Evolutionary conservation across 2,888 invertebrate genomes (phyloP).

Genomic region (Luffia ferchaultella): DNA sequence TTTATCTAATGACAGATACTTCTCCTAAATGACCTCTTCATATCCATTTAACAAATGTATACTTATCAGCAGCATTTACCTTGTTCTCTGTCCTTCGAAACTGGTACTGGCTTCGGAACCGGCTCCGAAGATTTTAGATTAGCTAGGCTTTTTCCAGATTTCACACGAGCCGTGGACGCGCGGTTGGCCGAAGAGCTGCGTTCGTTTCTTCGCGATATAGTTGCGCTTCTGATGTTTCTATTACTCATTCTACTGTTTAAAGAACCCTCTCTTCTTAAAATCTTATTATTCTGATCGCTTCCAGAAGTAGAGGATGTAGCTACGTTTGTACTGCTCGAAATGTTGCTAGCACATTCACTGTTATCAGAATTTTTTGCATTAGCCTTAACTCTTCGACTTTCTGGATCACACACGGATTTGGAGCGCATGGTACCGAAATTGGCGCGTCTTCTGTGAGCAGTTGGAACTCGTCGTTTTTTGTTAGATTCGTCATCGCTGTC

Average conservation of each 20-base stretch:
- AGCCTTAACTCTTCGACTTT: slow-evolving; percentile 35
- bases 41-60: too few relatives aligned
- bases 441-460: slow-evolving; percentile 44
- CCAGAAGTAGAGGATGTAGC: slow-evolving; percentile 56
- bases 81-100: slow-evolving; percentile 75
- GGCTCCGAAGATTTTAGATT: slow-evolving; percentile 57
- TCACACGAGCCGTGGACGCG: slow-evolving; percentile 71
- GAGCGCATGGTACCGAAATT: slow-evolving; percentile 48
- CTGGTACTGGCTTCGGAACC: slow-evolving; percentile 51
- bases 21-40: too few relatives aligned
- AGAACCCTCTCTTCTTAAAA: slow-evolving; percentile 44
- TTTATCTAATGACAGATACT: too few relatives aligned
- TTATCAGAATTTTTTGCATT: slow-evolving; percentile 42
- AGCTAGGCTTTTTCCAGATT: slow-evolving; percentile 57
- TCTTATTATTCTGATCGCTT: slow-evolving; percentile 47
- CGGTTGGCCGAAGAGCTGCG: slow-evolving; percentile 58
- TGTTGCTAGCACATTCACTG: slow-evolving; percentile 49
- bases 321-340: slow-evolving; percentile 47
- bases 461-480: slow-evolving; percentile 44
- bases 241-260: slow-evolving; percentile 39
- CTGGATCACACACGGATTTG: slow-evolving; percentile 58
- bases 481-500: slow-evolving; percentile 53
- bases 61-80: too few relatives aligned
- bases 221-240: slow-evolving; percentile 59
- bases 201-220: slow-evolving; percentile 46